Base-by-base conservation (phyloP, 2,888 invertebrate species). In the Chymomyza amoena region DNA sequence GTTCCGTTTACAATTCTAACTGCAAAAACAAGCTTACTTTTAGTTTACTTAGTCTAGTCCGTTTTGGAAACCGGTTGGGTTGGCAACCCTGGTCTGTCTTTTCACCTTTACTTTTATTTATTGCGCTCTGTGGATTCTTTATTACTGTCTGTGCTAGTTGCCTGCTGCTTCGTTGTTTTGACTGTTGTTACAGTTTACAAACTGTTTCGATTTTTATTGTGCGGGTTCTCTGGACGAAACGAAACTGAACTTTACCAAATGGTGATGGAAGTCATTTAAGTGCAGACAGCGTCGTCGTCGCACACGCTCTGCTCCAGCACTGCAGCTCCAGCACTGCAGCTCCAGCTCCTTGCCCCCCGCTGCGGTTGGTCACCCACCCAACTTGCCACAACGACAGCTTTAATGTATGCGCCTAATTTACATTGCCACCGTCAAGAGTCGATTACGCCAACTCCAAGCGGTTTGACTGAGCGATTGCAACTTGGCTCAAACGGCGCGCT, bases 261-360 rank as follows among this genome's bases (percentile, higher is more conserved):
- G n/a, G 78, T 79, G 39, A 4, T 10, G 69, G 79, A 87, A 87
- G 86, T 87, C 87, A 83, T 82, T 83, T 78, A 87, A 83, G 87
- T 83, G 83, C 83, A 87, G 83, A 82, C 85, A 75, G 62, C 74
- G 32, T 32, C 32, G 28, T 28, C 28, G 75, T 72, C 52, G 63
- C 61, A 63, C 67, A 60, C 57, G 70, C 75, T 77, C 60, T 72
- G 74, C 75, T 70, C 50, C 50, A 52, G 56, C 66, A 62, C 68
- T 57, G 28, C 57, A 15, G 18, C 52, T 36, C 59, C 50, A 52
- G 56, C 66, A 62, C 68, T 57, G 28, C 57, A 15, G 18, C 52
- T 36, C 59, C n/a, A n/a, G n/a, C n/a, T n/a, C n/a, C n/a, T n/a
- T n/a, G n/a, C n/a, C 60, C 62, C 61, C 69, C 54, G 1, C 25